Base-by-base conservation (phyloP, 1,140 invertebrate species). In the Phthorimaea operculella region DNA sequence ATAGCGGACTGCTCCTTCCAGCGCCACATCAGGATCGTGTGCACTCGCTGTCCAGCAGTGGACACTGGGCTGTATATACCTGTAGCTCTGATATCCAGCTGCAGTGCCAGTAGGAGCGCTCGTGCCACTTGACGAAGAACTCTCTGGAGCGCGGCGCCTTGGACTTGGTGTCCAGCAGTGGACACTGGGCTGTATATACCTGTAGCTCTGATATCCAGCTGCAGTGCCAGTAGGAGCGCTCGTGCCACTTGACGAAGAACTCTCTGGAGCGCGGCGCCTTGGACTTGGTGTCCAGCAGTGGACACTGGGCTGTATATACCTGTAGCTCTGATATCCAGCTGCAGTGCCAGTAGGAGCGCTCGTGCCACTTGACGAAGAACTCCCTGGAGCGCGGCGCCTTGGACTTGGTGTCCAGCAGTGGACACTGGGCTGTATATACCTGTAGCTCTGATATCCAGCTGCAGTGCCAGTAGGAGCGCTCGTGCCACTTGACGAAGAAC, bases 91-190 rank as follows among this genome's bases (percentile, higher is more conserved):
- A 91, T n/a, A 99, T 93, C 98, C 98, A 99, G 56, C 92, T 92
- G 73, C 98, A 99, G 72, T 99, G 96, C 98, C 98, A 99, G 75
- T 99, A 99, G 0, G 96, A 99, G 83, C 94, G 91, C 55, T 98
- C 97, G 33, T 92, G 90, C 96, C 96, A 99, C 84, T 99, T 99
- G 28, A 99, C 94, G 74, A 99, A 99, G 74, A 98, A 99, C 85
- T 99, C 98, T 9, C 98, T 88, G 3, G 90, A 76, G 1, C 91
- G 87, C 54, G 87, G 85, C 18, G 87, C 87, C 65, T 88, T n/a
- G n/a, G n/a, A n/a, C n/a, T n/a, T n/a, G n/a, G n/a, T n/a, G n/a
- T n/a, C n/a, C n/a, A n/a, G n/a, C n/a, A n/a, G n/a, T n/a, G n/a
- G n/a, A n/a, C n/a, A n/a, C n/a, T n/a, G n/a, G n/a, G n/a, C n/a